Conservation (phyloP, 2,797 vertebrate species). For the Ctenopoma kingsleyae region DNA sequence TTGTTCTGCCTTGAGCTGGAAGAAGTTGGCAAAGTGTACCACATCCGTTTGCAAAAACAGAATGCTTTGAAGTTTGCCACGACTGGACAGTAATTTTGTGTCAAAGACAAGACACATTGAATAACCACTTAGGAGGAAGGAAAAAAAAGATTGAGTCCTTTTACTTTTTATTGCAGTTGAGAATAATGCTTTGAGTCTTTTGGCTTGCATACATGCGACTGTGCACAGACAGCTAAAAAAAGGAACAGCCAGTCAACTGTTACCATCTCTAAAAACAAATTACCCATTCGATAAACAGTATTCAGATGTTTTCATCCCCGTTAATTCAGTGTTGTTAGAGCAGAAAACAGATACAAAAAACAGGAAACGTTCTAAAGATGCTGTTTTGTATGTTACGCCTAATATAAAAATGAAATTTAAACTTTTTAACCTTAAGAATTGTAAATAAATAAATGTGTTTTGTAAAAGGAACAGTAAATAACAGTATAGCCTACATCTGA, state of each 20-base stretch:
- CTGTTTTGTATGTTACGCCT: background rate
- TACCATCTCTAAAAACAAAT: constrained; percentile 8
- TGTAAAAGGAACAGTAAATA: background rate
- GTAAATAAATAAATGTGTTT: background rate
- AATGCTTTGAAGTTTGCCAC: constrained; percentile 55
- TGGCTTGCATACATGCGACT: background rate
- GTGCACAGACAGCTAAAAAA: background rate
- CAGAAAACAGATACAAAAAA: background rate
- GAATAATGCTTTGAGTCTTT: constrained; percentile 9
- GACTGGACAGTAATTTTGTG: constrained; percentile 49
- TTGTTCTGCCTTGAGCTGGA: constrained; percentile 38
- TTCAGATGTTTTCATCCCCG: background rate
- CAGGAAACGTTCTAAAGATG: background rate
- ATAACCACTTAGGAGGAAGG: constrained; percentile 3
- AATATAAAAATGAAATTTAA: background rate
- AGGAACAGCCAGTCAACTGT: constrained; percentile 1
- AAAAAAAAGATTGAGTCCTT: constrained; percentile 15
- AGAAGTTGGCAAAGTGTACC: constrained; percentile 41
- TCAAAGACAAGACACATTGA: constrained; percentile 36
- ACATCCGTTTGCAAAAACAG: constrained; percentile 69
- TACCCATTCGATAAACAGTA: background rate
- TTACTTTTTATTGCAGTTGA: constrained; percentile 10
- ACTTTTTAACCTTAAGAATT: background rate
- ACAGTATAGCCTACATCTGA: background rate
- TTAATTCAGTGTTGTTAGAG: background rate